phyloP scores from a whole-genome alignment of 2,888 invertebrate species.

The Torymus tubicola region DNA sequence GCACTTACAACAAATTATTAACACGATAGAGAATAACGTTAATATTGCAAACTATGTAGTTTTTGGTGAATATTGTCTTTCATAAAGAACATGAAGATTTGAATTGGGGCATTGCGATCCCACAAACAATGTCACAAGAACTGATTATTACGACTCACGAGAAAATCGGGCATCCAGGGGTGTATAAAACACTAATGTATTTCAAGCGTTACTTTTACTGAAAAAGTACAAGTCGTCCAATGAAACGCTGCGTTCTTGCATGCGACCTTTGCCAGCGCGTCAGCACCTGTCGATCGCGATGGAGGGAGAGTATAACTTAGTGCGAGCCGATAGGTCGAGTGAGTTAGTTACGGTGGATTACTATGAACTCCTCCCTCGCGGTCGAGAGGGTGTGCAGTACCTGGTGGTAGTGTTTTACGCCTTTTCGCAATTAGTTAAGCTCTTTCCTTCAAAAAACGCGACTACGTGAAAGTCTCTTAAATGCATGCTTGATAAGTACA shows the following conservation, averaged over 20 bases:
- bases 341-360: conserved; percentile 10
- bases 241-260: neutral
- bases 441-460: conserved; percentile 16
- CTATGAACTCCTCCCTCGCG: neutral
- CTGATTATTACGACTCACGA: no score
- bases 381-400: neutral
- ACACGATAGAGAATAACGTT: no score
- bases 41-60: no score
- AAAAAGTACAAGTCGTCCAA: no score
- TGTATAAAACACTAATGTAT: no score
- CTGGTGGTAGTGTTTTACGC: conserved; percentile 1
- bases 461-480: neutral
- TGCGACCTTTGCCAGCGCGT: conserved; percentile 3
- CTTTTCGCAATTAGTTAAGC: conserved; percentile 20
- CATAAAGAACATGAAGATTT: no score
- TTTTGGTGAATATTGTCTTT: no score
- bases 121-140: no score
- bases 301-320: neutral
- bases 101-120: no score
- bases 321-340: neutral
- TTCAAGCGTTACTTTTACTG: no score
- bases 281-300: conserved; percentile 10
- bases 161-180: no score
- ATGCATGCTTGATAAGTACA: conserved; percentile 8
- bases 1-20: no score